Evolutionary conservation across 1,140 invertebrate species (phyloP), one percentile per base, ranked within the genome.

Genomic region (Bombus pascuorum): DNA sequence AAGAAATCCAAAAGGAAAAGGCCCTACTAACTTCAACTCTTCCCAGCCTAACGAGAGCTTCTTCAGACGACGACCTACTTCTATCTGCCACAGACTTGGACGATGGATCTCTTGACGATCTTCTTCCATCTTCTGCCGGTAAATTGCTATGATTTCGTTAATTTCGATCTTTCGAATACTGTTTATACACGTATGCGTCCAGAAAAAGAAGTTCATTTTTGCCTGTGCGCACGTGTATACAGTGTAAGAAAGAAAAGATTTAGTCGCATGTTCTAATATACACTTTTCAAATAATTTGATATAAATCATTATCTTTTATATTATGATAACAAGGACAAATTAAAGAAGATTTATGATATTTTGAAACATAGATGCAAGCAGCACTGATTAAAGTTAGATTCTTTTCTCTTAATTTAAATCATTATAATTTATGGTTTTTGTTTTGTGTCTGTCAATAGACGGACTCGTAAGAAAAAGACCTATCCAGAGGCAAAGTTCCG

Each of bases 11-110:
- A 92, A 97, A 98, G 92, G 97, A 98, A 93, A 98, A 98, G 93
- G 97, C 97, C 81, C 96, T 98, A 78, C 95, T 98, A 70, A 98
- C 98, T 3, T 97, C 96, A 65, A 97, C 97, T 70, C 95, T 98
- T 87, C 98, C 98, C 1, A 97, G 97, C 86, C 95, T 98, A 73
- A 96, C 97, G 10, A 95, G 98, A 85, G 97, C 97, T 32, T 97
- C 97, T 75, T 98, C 98, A 9, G 98, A 98, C 94, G 98, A 98
- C 92, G 98, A 98, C 92, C 94, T 97, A 88, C 96, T 98, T 85
- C 96, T 97, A 77, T 97, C 97, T 2, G 96, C 96, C 47, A 96
- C 97, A 9, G 97, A 97, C 94, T 95, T 97, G 80, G 97, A 98
- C 90, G 96, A 97, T 88, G 96, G 96, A 53, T 97, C 96, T 87